These are phyloP conservation scores for Oxyruncus cristatus DNA, from an alignment of 2,113 vertebrate genomes.

Conservation along the genomic window DNA sequence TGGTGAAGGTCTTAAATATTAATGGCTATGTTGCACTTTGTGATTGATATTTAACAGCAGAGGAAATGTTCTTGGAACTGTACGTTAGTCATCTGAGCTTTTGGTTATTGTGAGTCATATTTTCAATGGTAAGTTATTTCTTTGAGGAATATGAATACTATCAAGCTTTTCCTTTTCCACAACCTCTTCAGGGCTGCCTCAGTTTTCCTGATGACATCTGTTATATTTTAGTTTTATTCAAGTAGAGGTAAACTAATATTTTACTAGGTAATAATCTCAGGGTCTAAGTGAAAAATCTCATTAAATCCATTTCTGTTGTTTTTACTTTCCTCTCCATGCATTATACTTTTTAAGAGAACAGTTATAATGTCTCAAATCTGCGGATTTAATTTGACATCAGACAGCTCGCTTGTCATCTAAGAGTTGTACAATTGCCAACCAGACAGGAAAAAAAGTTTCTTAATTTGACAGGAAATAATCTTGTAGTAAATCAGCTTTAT, in stretches of 20 bases:
- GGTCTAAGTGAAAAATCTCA: not conserved
- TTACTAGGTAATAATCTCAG: not conserved
- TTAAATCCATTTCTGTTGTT: rapidly evolving
- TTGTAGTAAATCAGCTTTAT: not conserved
- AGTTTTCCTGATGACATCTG: not conserved
- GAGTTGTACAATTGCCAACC: not conserved
- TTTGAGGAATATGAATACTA: not conserved
- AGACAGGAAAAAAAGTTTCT: not conserved
- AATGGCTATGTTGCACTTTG: not conserved
- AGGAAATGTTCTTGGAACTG: not conserved
- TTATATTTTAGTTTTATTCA: not conserved
- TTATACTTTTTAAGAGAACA: not conserved
- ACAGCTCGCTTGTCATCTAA: not conserved
- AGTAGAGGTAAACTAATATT: not conserved
- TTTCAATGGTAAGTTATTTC: not conserved
- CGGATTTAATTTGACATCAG: not conserved
- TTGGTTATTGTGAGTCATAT: not conserved
- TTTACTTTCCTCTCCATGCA: not conserved
- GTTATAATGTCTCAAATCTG: not conserved
- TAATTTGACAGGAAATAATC: not conserved
- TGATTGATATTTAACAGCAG: not conserved
- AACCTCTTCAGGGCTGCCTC: not conserved
- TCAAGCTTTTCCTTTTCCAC: not conserved
- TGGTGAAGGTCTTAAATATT: not conserved
- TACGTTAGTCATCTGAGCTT: not conserved